A percentile compares a stretch with the other conserved stretches of the same genome.
phyloP scores from a whole-genome alignment of 2,113 vertebrate species.

The Cricetomys ansorgei region DNA sequence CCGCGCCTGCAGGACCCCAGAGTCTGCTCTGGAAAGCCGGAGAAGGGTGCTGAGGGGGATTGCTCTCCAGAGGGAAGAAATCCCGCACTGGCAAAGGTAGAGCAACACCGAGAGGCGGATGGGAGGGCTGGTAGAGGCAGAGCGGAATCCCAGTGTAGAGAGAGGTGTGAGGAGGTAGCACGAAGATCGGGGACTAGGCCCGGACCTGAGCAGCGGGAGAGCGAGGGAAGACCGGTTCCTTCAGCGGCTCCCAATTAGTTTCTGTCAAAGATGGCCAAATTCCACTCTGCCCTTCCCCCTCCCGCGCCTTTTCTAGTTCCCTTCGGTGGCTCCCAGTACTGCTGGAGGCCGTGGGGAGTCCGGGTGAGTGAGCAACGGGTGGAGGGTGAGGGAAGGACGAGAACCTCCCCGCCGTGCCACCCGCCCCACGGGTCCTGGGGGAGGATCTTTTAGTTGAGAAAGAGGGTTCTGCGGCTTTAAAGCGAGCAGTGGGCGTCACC shows the following conservation, averaged over 20 bases:
- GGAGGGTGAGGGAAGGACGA: background rate
- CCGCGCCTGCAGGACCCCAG: background rate
- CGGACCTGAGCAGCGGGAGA: background rate
- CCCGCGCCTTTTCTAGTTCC: background rate
- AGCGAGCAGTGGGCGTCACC: slow-evolving; percentile 78
- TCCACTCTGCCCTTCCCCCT: slow-evolving; percentile 60
- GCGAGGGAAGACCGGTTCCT: background rate
- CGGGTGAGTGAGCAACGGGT: background rate
- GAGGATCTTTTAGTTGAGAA: slow-evolving; percentile 32
- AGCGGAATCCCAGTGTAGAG: background rate
- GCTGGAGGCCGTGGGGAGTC: background rate
- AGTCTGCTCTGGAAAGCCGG: slow-evolving; percentile 1
- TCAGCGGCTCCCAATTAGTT: slow-evolving; percentile 34
- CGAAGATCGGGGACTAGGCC: slow-evolving; percentile 28
- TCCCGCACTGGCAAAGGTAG: background rate
- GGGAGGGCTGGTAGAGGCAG: background rate
- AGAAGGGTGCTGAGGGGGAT: background rate
- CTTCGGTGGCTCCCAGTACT: background rate
- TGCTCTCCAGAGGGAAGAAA: background rate
- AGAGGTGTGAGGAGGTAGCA: slow-evolving; percentile 37
- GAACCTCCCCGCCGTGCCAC: background rate
- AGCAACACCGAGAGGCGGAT: background rate
- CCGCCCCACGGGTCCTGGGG: slow-evolving; percentile 23
- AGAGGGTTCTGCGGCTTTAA: slow-evolving; percentile 71
- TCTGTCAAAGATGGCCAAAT: slow-evolving; percentile 77